Conservation (phyloP, 2,113 vertebrate species). For the Silurus asotus region DNA sequence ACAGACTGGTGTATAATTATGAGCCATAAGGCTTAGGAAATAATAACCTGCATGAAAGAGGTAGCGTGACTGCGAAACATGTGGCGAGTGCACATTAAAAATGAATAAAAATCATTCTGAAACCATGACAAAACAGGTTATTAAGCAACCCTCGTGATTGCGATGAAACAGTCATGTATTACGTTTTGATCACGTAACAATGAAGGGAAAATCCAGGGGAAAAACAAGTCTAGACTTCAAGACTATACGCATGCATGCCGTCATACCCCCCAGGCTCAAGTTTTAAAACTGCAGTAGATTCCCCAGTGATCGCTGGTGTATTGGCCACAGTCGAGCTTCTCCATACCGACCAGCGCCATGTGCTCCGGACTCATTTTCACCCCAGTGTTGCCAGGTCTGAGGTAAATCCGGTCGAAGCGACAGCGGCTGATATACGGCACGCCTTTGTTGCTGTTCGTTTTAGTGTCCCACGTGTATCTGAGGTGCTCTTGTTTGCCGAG, state of each 20-base stretch:
- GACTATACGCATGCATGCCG: no score
- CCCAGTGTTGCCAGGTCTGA: conserved; percentile 70
- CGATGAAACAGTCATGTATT: background rate
- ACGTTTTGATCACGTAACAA: background rate
- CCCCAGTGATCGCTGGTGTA: conserved; percentile 97
- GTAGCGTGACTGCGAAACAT: background rate
- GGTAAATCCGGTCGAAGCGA: conserved; percentile 88
- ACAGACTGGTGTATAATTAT: background rate
- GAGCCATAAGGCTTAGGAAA: background rate
- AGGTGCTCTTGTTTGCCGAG: conserved; percentile 86
- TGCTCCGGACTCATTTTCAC: conserved; percentile 74
- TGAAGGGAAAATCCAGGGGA: background rate
- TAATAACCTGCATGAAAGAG: background rate
- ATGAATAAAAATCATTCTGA: no score
- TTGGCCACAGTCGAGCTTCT: conserved; percentile 89
- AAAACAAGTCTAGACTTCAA: background rate
- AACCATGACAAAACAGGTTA: background rate
- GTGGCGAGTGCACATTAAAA: no score
- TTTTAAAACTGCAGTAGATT: conserved; percentile 80
- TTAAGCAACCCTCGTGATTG: background rate
- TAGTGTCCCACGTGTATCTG: conserved; percentile 94
- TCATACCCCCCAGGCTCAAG: conserved; percentile 18
- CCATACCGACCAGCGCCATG: conserved; percentile 85
- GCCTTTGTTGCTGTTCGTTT: conserved; percentile 81
- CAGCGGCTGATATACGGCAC: conserved; percentile 70